Evolutionary conservation across 1,140 invertebrate genomes (phyloP).

Genomic region (Drosophila insularis): DNA sequence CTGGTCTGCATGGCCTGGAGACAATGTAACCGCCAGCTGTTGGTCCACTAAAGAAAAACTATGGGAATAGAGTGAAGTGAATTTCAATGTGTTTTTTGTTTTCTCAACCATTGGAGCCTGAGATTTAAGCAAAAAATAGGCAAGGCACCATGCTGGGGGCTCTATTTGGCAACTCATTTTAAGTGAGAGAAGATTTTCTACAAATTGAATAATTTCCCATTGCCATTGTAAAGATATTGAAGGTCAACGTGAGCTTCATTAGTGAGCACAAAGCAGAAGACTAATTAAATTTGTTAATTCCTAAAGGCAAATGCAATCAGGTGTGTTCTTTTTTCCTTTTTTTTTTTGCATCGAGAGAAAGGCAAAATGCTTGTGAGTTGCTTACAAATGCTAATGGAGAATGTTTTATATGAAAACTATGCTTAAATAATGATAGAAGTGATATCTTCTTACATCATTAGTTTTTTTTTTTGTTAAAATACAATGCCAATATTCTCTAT

Average conservation of each 20-base stretch:
- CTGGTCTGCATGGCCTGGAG: constrained; percentile 89
- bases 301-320: background rate
- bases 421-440: no score
- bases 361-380: background rate
- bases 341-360: background rate
- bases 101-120: constrained; percentile 79
- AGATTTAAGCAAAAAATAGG: constrained; percentile 87
- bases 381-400: no score
- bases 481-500: no score
- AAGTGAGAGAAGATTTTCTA: constrained; percentile 53
- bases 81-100: constrained; percentile 18
- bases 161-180: constrained; percentile 90
- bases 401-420: no score
- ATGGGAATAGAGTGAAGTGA: constrained; percentile 39
- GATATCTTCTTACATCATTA: no score
- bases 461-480: no score
- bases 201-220: constrained; percentile 14
- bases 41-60: constrained; percentile 23
- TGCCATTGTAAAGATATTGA: background rate
- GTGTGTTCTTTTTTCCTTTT: background rate
- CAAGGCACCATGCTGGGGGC: constrained; percentile 90
- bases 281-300: background rate
- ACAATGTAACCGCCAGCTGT: constrained; percentile 84
- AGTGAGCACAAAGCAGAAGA: background rate
- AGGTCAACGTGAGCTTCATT: constrained; percentile 1